These are phyloP conservation scores for Cancer borealis DNA, from an alignment of 2,888 invertebrate species.

Conservation along the genomic window DNA sequence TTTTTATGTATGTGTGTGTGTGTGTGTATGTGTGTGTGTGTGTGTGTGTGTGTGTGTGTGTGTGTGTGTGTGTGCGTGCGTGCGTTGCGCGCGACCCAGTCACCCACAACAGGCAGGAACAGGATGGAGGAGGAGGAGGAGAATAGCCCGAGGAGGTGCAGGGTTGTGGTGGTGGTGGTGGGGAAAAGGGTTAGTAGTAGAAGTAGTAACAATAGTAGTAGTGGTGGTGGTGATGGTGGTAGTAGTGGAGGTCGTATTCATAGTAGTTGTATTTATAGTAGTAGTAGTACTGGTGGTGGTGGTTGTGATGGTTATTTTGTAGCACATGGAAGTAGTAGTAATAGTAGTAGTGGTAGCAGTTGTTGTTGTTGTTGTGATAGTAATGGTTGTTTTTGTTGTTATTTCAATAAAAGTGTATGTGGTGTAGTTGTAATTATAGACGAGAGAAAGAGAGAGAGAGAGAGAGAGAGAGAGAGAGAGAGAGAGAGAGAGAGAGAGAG, in stretches of 20 bases:
- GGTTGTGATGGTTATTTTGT: too few species aligned
- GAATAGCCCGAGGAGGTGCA: neutral
- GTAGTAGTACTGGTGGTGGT: too few species aligned
- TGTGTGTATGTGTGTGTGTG: neutral
- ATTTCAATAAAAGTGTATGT: neutral
- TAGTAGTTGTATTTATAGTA: too few species aligned
- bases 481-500: slow-evolving; percentile 49
- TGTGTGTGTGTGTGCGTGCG: slow-evolving; percentile 52
- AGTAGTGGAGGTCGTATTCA: too few species aligned
- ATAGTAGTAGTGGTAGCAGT: neutral
- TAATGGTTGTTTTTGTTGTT: neutral
- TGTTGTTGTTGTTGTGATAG: neutral
- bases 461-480: slow-evolving; percentile 48
- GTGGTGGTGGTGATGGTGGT: neutral
- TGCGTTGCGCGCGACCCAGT: slow-evolving; percentile 33
- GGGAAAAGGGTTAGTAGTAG: neutral
- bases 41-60: slow-evolving; percentile 45
- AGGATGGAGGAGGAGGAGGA: slow-evolving; percentile 38
- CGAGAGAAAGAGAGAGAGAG: slow-evolving; percentile 21
- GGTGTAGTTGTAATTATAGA: neutral
- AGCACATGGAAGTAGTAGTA: neutral
- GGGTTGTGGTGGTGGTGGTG: slow-evolving; percentile 33
- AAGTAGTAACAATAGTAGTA: neutral
- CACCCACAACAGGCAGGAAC: slow-evolving; percentile 19
- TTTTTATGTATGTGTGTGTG: neutral